Percentiles rank a stretch among this genome's conserved stretches.
Conservation (phyloP, 2,113 vertebrate species). For the Gambusia holbrooki region DNA sequence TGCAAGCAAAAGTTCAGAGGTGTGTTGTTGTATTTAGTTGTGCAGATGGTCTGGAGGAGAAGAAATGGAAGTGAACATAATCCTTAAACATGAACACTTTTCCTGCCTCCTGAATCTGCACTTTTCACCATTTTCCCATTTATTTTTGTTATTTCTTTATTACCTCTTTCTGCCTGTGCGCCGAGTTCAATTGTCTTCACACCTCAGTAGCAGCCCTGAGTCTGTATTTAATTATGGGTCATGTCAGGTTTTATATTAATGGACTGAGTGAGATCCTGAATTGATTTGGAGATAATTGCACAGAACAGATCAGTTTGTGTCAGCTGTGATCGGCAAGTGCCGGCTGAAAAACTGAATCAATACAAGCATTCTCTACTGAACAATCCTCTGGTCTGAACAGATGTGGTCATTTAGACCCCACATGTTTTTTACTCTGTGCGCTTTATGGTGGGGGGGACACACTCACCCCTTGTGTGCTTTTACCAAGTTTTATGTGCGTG, state of each 20-base stretch:
- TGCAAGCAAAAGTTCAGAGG: background rate
- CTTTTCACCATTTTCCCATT: slow-evolving; percentile 9
- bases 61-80: slow-evolving; percentile 9
- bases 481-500: too few relatives aligned
- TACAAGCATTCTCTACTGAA: background rate
- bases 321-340: background rate
- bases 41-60: background rate
- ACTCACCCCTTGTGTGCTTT: too few relatives aligned
- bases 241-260: slow-evolving; percentile 21
- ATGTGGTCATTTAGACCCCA: too few relatives aligned
- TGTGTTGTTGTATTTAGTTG: background rate
- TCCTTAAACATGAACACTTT: background rate
- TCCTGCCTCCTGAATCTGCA: slow-evolving; percentile 16
- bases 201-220: slow-evolving; percentile 6
- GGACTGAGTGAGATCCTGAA: slow-evolving; percentile 8
- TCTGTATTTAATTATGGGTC: slow-evolving; percentile 23
- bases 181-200: slow-evolving; percentile 10
- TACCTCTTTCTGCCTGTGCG: background rate
- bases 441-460: too few relatives aligned
- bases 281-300: slow-evolving; percentile 14
- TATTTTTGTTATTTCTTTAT: slow-evolving; percentile 36
- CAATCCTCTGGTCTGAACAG: background rate
- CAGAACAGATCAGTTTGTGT: slow-evolving; percentile 10
- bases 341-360: background rate
- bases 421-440: too few relatives aligned